phyloP scores from a whole-genome alignment of 1,140 invertebrate genomes.

The Wiebesia pumilae region DNA sequence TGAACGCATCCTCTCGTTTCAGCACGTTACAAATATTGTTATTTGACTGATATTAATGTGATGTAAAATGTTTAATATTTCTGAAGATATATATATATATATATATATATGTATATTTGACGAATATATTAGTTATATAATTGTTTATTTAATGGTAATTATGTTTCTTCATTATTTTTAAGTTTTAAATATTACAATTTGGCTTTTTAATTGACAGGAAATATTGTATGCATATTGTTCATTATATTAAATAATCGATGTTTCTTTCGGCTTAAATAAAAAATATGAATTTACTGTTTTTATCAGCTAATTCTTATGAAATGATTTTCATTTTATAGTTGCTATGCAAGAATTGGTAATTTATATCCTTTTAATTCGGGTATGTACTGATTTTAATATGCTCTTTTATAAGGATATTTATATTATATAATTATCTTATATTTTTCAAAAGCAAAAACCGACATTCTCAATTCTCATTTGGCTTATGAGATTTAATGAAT shows the following conservation, averaged over 20 bases:
- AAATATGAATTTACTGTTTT: conserved; percentile 18
- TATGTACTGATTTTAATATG: not conserved
- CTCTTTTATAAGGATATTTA: conserved; percentile 22
- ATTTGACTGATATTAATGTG: conserved; percentile 41
- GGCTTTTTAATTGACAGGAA: conserved; percentile 43
- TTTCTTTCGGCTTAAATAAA: conserved; percentile 56
- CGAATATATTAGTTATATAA: not conserved
- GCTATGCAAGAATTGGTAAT: not conserved
- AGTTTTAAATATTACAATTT: conserved; percentile 54
- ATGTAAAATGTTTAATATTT: conserved; percentile 46
- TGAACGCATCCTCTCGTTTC: conserved; percentile 53
- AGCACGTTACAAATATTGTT: conserved; percentile 50
- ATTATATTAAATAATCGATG: conserved; percentile 48
- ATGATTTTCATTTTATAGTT: conserved; percentile 20
- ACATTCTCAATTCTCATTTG: conserved; percentile 6
- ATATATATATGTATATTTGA: conserved; percentile 8
- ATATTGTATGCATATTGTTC: conserved; percentile 21
- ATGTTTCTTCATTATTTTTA: conserved; percentile 56
- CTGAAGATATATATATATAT: conserved; percentile 10
- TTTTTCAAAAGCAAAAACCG: conserved; percentile 36
- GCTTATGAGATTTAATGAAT: too few species aligned
- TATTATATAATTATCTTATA: not conserved
- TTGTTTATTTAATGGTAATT: conserved; percentile 44
- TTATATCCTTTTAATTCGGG: not conserved
- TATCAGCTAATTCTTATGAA: not conserved